Base-by-base conservation (phyloP, 2,113 vertebrate species). In the Gobius niger region DNA sequence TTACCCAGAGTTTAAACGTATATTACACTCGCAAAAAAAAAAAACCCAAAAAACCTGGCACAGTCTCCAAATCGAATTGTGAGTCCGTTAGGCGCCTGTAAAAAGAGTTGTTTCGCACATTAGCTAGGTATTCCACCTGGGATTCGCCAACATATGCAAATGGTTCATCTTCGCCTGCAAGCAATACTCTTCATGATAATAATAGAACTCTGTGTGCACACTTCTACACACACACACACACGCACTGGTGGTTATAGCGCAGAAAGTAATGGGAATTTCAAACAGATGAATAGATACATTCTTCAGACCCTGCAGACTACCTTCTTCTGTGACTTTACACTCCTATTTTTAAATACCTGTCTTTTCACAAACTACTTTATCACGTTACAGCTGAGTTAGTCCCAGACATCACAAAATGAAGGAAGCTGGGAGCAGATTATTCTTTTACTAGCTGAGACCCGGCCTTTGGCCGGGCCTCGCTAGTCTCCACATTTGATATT, bases 61-160 rank as follows among this genome's bases (percentile, higher is more conserved):
- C 56, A 16, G n/a, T 47, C 34, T 53, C 15, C n/a, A 47, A 52
- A 53, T 18, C 18, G 14, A 69, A 57, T 63, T 14, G 40, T 61
- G 47, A 65, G 53, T 53, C 24, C 40, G 47, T 62, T 54, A n/a
- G n/a, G 59, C 57, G 59, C 47, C 44, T 67, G 54, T 44, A 7
- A 67, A 66, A 42, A 9, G 34, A 15, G 44, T 67, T 71, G 59
- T 70, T 52, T 60, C 14, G 42, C 57, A 18, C 16, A 70, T 56
- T 51, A 64, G 46, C 44, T 9, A 50, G 41, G n/a, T 54, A 24
- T 67, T 59, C 14, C 51, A 50, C 69, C 54, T 65, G 73, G 63
- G 76, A 70, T 61, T 68, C 42, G 59, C 42, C 41, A 47, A 76
- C 56, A 63, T 51, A 69, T 76, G 57, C 63, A 83, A 67, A 73